Conservation (phyloP, 2,888 invertebrate genomes). For the Epinotia brunnichana region DNA sequence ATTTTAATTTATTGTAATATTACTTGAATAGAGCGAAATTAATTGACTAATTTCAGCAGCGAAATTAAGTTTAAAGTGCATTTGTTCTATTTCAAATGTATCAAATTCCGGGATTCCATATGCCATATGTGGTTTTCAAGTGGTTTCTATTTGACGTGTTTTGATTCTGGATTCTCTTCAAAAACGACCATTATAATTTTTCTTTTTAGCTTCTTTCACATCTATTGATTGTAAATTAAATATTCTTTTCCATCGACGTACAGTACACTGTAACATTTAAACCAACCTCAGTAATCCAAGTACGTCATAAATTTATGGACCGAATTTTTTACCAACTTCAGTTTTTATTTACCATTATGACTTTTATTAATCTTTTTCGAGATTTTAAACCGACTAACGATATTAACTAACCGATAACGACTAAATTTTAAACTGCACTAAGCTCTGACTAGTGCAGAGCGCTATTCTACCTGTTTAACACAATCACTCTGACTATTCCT, state of each 20-base stretch:
- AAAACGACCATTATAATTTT: neutral
- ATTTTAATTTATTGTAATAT: slow-evolving; percentile 29
- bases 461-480: no score
- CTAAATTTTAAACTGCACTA: no score
- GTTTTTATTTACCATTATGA: no score
- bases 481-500: no score
- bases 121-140: neutral
- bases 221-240: neutral
- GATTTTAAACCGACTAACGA: no score
- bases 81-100: neutral
- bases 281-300: neutral
- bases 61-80: neutral
- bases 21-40: neutral
- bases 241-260: neutral
- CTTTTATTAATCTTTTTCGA: no score
- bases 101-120: neutral
- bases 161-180: slow-evolving; percentile 1
- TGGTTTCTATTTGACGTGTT: slow-evolving; percentile 10
- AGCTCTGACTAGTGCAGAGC: no score
- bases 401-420: no score
- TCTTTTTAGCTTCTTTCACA: neutral
- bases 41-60: neutral
- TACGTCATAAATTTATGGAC: neutral
- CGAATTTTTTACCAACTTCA: neutral
- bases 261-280: neutral